Percentiles rank a stretch among this genome's conserved stretches.
Conservation (phyloP, 2,113 vertebrate species). For the Nanger granti region DNA sequence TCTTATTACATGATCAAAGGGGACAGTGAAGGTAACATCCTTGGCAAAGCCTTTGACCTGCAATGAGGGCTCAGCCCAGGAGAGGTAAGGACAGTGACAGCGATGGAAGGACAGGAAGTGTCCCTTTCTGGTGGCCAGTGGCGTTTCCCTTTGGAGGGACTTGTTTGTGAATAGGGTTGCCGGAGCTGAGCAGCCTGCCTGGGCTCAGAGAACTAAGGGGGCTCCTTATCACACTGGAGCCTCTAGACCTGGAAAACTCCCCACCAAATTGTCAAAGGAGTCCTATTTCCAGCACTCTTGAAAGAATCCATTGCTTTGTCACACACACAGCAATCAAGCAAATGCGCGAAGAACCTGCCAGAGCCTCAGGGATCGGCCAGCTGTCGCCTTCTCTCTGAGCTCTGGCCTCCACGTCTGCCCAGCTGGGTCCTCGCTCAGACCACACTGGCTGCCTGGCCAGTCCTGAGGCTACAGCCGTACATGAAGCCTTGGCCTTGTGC, state of each 20-base stretch:
- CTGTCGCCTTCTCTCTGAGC: not conserved
- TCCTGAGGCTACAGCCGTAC: too few species aligned
- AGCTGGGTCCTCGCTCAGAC: not conserved
- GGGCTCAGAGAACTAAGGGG: not conserved
- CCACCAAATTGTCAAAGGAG: not conserved
- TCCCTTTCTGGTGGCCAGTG: not conserved
- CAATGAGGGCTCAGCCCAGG: accelerated
- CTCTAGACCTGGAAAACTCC: not conserved
- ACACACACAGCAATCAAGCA: accelerated
- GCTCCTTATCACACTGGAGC: not conserved
- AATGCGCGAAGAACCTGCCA: not conserved
- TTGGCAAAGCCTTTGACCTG: not conserved
- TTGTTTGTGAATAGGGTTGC: not conserved
- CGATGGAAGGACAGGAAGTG: not conserved
- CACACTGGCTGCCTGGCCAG: too few species aligned
- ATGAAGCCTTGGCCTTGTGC: not conserved
- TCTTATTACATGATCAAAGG: not conserved
- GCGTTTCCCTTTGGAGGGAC: not conserved
- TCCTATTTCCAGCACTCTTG: not conserved
- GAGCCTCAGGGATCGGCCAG: too few species aligned
- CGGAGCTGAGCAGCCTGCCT: accelerated
- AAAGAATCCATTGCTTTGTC: too few species aligned
- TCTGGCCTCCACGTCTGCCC: not conserved
- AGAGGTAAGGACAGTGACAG: too few species aligned
- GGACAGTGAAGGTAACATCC: not conserved